Evolutionary conservation across 2,113 vertebrate species (phyloP).

Genomic region (Pitta sordida): DNA sequence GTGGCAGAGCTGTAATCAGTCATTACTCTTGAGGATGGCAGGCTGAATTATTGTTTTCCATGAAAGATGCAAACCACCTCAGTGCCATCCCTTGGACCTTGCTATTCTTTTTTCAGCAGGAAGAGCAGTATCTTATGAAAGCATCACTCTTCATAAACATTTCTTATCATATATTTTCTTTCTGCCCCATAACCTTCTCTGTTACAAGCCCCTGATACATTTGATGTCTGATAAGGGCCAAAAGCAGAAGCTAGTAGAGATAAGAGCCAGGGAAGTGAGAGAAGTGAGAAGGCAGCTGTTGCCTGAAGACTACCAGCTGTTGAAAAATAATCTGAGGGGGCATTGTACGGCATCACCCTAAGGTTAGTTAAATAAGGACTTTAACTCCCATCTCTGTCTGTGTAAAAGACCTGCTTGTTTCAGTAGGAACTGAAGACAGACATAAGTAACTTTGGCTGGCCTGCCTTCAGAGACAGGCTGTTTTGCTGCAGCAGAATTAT

Average conservation of each 20-base stretch:
- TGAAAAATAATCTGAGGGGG: constrained; percentile 2
- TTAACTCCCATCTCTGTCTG: not conserved
- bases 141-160: not conserved
- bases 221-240: constrained; percentile 17
- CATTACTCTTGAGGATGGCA: not conserved
- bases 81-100: not conserved
- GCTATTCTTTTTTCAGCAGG: not conserved
- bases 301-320: constrained; percentile 40
- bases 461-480: not conserved
- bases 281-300: constrained; percentile 27
- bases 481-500: not conserved
- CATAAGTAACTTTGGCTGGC: not conserved
- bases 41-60: not conserved
- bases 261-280: constrained; percentile 21
- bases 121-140: not conserved
- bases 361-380: constrained; percentile 5
- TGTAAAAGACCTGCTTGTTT: not conserved
- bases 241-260: constrained; percentile 58
- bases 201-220: not conserved
- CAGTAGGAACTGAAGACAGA: not conserved
- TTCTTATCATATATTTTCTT: not conserved
- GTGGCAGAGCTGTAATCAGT: not conserved
- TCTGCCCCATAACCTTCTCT: not conserved
- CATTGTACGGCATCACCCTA: not conserved
- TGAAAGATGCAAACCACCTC: not conserved